Evolutionary conservation across 1,140 invertebrate species (phyloP).

Genomic region (Rhynchophorus ferrugineus): DNA sequence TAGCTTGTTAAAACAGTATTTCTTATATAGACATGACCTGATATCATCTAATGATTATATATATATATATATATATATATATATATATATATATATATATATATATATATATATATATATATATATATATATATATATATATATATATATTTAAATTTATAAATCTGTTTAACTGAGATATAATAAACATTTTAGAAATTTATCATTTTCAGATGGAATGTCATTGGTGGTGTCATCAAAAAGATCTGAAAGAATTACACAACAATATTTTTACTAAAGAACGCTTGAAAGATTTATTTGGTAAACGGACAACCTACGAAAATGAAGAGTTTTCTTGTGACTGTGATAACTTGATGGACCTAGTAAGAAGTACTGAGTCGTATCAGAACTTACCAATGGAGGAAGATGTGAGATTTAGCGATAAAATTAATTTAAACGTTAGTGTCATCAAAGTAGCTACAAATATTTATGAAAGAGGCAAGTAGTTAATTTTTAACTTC

Average conservation of each 20-base stretch:
- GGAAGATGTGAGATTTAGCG: constrained; percentile 30
- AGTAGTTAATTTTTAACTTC: not conserved
- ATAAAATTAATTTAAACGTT: constrained; percentile 32
- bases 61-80: too few relatives aligned
- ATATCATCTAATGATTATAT: too few relatives aligned
- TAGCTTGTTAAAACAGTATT: too few relatives aligned
- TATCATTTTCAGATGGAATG: constrained; percentile 32
- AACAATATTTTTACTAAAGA: constrained; percentile 19
- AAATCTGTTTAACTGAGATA: too few relatives aligned
- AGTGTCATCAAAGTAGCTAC: constrained; percentile 34
- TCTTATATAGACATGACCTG: too few relatives aligned
- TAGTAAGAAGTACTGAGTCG: constrained; percentile 9
- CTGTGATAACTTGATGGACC: constrained; percentile 22
- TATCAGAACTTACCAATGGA: constrained; percentile 28
- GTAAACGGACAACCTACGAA: constrained; percentile 10
- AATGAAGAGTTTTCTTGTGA: constrained; percentile 24
- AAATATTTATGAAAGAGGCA: constrained; percentile 35
- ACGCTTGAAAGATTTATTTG: constrained; percentile 18
- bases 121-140: too few relatives aligned
- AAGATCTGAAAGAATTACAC: constrained; percentile 9
- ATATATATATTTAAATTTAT: too few relatives aligned
- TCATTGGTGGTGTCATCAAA: constrained; percentile 32
- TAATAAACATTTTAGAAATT: too few relatives aligned
- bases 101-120: too few relatives aligned
- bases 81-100: too few relatives aligned